Evolutionary conservation across 2,797 vertebrate genomes (phyloP), one percentile per base, ranked within the genome.

Genomic region (Phylloscopus collybita): DNA sequence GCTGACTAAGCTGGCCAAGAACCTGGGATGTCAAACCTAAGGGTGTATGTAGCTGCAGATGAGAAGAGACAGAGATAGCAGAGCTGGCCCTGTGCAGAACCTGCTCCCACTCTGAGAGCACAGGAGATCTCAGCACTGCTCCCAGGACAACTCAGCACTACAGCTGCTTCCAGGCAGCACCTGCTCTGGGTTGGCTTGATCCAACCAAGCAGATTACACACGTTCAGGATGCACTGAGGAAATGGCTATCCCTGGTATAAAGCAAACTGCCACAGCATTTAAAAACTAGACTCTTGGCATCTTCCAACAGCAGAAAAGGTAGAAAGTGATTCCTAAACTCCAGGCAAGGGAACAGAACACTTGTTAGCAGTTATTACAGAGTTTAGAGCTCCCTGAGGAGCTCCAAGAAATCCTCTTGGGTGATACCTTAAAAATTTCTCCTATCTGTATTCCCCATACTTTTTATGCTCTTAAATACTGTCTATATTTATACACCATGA

Each of bases 1-100:
- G 40, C 42, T 85, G 70, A 74, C 45, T 30, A 49, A 42, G 13
- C 26, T 53, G 47, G 60, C 40, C 59, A 67, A 80, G 56, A 76
- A 66, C 11, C 10, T 0, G 0, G 15, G 16, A 4, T 26, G 51
- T 29, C 60, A 81, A 66, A 66, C 8, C 0, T 21, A 26, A 88
- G 51, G 19, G 21, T 42, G 1, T 6, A 11, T 3, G 20, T 23
- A 54, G 47, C 27, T 69, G 36, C 54, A 56, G 44, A 34, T 38
- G 29, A 69, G 44, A 3, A 72, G 66, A 79, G 36, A 36, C 27
- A 36, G 42, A 54, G 23, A 64, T 0, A 50, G 29, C n/a, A 85
- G 76, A 74, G 62, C 83, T 44, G 59, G 40, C 32, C 32, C 57
- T 15, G 29, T 18, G 34, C 50, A 86, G 80, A 79, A 42, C 44